A percentile compares a stretch with the other conserved stretches of the same genome.
These are phyloP conservation scores for Gymnocypris eckloni DNA, from an alignment of 2,797 vertebrate genomes.

Conservation along the genomic window DNA sequence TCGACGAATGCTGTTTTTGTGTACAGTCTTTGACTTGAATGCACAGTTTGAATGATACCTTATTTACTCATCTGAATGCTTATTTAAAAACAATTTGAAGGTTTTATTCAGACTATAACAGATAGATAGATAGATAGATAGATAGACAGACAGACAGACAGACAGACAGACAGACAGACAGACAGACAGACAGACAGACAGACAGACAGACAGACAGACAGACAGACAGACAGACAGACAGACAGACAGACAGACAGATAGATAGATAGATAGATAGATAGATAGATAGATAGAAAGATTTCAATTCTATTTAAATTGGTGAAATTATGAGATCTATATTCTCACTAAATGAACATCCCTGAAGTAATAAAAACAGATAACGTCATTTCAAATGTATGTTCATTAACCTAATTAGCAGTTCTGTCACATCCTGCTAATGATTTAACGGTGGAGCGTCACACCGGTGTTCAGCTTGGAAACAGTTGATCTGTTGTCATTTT, in stretches of 20 bases:
- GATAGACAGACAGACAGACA: too few species aligned
- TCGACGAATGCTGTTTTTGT: background rate
- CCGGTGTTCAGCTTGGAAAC: background rate
- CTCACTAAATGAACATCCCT: background rate
- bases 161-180: too few species aligned
- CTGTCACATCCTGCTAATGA: background rate
- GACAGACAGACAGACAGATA: background rate
- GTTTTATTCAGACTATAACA: background rate
- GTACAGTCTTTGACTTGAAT: background rate
- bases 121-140: background rate
- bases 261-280: background rate
- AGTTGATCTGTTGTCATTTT: background rate
- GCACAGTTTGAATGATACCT: background rate
- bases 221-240: too few species aligned
- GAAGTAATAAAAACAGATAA: background rate
- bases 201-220: too few species aligned
- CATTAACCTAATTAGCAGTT: slow-evolving; percentile 11
- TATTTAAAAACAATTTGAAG: background rate
- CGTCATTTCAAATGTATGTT: background rate
- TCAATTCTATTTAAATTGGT: too few species aligned
- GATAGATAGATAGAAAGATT: background rate
- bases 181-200: too few species aligned
- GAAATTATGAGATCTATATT: background rate
- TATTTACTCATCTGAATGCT: background rate
- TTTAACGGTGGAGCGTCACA: background rate